Base-by-base conservation (phyloP, 2,113 vertebrate genomes). In the Lophochroa leadbeateri region DNA sequence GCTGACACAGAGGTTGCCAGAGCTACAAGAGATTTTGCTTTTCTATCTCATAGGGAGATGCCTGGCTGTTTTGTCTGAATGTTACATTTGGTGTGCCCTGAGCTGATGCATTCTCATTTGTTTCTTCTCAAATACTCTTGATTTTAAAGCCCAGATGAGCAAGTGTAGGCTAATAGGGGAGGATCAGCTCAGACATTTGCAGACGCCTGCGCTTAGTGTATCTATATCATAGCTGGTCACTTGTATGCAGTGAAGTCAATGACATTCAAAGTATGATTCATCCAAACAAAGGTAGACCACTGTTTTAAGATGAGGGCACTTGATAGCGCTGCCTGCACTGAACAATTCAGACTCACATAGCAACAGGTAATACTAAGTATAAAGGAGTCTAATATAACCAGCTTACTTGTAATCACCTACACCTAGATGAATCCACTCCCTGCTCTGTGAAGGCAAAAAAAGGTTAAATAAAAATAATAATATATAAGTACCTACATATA, bases 191-290 rank as follows among this genome's bases (percentile, higher is more conserved):
- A 74, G 64, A 18, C 18, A 13, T 63, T 61, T 77, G 25, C 35
- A 79, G 76, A 50, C 68, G n/a, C 23, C 20, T 15, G 55, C 21
- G 18, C 3, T 43, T 19, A 0, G 0, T 13, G 27, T 9, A 33
- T 21, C 33, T 61, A 4, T 14, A 2, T 41, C 37, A 52, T 7
- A 25, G 29, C 44, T 82, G 53, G 65, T 52, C 67, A 50, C 18
- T 67, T 35, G n/a, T 50, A 18, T 50, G 16, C 31, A 46, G 11
- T 5, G 13, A 85, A 85, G 39, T 5, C 68, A 60, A n/a, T 31
- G 44, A 55, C 37, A 83, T 60, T 15, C 8, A 58, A 61, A 76
- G 52, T 11, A 11, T n/a, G 44, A 80, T 65, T 46, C 63, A 49
- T 33, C 41, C 3, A 0, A 82, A 79, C 6, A 25, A 81, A 87